These are phyloP conservation scores for Oreortyx pictus DNA, from an alignment of 2,797 vertebrate genomes.

Conservation along the genomic window DNA sequence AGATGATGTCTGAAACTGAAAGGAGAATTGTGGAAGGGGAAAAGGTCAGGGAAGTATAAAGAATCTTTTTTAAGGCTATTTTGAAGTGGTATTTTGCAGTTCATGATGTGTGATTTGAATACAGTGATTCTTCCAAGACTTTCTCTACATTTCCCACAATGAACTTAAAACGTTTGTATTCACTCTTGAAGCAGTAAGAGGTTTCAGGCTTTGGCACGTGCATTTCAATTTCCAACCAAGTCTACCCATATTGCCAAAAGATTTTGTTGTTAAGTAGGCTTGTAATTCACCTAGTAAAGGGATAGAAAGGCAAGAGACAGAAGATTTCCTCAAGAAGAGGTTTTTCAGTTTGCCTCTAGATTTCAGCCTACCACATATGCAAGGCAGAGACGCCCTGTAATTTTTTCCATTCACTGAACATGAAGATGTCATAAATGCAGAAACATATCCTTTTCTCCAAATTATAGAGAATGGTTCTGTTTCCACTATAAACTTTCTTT, in stretches of 20 bases:
- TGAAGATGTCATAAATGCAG: slow-evolving; percentile 46
- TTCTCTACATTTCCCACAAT: not conserved
- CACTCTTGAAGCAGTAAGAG: not conserved
- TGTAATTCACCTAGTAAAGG: not conserved
- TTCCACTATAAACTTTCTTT: slow-evolving; percentile 41
- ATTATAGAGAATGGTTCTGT: slow-evolving; percentile 55
- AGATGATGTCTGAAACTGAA: not conserved
- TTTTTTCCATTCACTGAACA: slow-evolving; percentile 46
- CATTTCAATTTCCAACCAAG: not conserved
- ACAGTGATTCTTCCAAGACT: not conserved
- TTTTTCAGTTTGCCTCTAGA: slow-evolving; percentile 25
- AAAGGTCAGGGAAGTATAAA: not conserved
- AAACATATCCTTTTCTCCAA: slow-evolving; percentile 60
- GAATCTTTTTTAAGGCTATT: not conserved
- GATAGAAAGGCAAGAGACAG: not conserved
- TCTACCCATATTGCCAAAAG: not conserved
- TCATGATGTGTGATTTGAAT: not conserved
- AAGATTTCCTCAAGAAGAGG: slow-evolving; percentile 20
- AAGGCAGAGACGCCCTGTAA: slow-evolving; percentile 40
- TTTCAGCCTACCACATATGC: slow-evolving; percentile 32
- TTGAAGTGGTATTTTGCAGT: not conserved
- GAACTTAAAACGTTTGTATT: not conserved
- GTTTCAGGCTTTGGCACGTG: not conserved
- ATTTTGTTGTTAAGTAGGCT: not conserved
- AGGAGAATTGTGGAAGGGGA: not conserved